These are phyloP conservation scores for Pterobdella sp. DNA, from an alignment of 2,888 invertebrate genomes.

Conservation along the genomic window DNA sequence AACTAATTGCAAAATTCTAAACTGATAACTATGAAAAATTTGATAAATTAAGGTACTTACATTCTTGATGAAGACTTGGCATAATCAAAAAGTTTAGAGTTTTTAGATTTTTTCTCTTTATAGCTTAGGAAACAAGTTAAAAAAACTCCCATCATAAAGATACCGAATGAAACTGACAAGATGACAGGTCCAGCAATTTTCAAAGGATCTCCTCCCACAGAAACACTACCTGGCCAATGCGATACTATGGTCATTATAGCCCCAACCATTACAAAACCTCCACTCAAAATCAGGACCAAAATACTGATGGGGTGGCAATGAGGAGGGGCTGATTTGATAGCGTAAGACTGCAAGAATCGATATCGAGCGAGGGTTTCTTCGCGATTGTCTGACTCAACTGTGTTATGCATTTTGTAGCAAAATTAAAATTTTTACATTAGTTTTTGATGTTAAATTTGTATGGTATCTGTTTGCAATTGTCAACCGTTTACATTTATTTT, in stretches of 20 bases:
- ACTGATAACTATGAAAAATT: background rate
- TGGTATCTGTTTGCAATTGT: too few species aligned
- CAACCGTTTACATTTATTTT: too few species aligned
- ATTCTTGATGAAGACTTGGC: constrained; percentile 21
- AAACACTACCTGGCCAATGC: constrained; percentile 36
- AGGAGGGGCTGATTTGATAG: constrained; percentile 28
- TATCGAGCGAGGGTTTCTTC: constrained; percentile 16
- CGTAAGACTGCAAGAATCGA: constrained; percentile 27
- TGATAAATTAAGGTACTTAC: constrained; percentile 9
- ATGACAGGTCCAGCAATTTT: constrained; percentile 36
- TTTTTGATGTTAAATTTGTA: too few species aligned
- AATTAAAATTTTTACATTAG: too few species aligned
- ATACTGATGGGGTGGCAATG: constrained; percentile 35
- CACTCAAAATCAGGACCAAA: constrained; percentile 33
- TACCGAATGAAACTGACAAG: constrained; percentile 32
- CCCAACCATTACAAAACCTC: constrained; percentile 36
- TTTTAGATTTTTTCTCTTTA: constrained; percentile 18
- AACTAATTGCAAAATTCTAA: background rate
- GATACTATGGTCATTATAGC: constrained; percentile 36
- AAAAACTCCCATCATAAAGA: constrained; percentile 32
- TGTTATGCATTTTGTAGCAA: too few species aligned
- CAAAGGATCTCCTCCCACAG: constrained; percentile 36
- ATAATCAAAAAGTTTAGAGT: constrained; percentile 15
- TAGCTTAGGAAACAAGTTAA: constrained; percentile 26
- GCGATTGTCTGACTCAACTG: too few species aligned